Evolutionary conservation across 2,797 vertebrate species (phyloP).

Genomic region (Alcedo quadribrachys): DNA sequence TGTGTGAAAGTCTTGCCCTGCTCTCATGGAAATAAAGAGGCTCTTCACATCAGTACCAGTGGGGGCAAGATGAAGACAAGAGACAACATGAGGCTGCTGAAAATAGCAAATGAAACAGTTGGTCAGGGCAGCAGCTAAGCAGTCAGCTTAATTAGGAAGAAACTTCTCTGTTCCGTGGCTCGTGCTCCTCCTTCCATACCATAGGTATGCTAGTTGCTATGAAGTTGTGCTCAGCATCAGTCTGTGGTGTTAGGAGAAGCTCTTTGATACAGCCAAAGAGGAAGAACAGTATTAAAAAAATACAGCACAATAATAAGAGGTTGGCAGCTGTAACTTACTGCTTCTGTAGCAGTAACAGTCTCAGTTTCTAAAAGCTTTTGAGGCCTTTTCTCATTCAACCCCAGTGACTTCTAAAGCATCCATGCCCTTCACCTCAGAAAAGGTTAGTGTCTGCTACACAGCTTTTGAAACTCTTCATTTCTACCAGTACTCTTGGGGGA

Average conservation of each 20-base stretch:
- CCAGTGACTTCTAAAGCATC: not conserved
- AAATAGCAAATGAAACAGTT: slow-evolving; percentile 42
- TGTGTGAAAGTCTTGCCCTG: slow-evolving; percentile 1
- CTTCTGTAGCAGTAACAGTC: not conserved
- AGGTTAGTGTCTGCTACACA: not conserved
- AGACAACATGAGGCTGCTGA: slow-evolving; percentile 18
- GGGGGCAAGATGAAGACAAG: slow-evolving; percentile 6
- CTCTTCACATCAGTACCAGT: not conserved
- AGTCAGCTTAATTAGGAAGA: not conserved
- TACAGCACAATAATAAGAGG: not conserved
- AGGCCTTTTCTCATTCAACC: not conserved
- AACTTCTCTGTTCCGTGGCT: not conserved
- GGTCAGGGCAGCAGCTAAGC: not conserved
- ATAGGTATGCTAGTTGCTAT: not conserved
- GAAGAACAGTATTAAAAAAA: not conserved
- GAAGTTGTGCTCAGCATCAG: not conserved
- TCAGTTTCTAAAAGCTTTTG: not conserved
- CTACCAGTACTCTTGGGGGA: not conserved
- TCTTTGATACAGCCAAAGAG: not conserved
- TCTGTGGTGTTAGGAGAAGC: not conserved
- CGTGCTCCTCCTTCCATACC: not conserved
- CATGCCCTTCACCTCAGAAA: not conserved
- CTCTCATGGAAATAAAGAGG: not conserved
- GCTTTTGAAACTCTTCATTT: not conserved
- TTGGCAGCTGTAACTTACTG: not conserved